Evolutionary conservation across 2,797 vertebrate genomes (phyloP), one percentile per base, ranked within the genome.

Genomic region (Mycteria americana): DNA sequence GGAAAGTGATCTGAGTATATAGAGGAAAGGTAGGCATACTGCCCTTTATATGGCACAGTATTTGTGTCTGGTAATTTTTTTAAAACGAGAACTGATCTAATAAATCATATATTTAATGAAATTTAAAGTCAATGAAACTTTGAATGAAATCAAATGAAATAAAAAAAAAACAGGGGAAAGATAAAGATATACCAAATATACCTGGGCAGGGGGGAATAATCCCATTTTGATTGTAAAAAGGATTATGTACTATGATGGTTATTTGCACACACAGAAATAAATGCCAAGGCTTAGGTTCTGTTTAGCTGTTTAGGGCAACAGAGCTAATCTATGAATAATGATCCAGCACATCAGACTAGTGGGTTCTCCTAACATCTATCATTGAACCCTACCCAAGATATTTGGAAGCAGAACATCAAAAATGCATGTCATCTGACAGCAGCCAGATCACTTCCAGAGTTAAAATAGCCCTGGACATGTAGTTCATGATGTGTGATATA

Each of bases 401-500:
- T 88, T 68, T 95, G 92, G 84, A 96, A 93, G 85, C 82, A 95
- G 91, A 73, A 81, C 65, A 95, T 89, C 15, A 94, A 95, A 96
- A 95, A 96, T 91, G 82, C 88, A 67, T 92, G 92, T 92, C 95
- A 97, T 96, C 89, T 97, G 95, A 30, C 91, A 90, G 92, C 82
- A 96, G 92, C 76, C 79, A 94, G 95, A 73, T 96, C 87, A 51
- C 54, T 79, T 56, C 33, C 94, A 88, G 92, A 76, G 84, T 53
- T 95, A 96, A 96, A 95, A 96, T 95, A 96, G 95, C 95, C 88
- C 79, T 94, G 95, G 92, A 91, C 94, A 48, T 57, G 95, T 74
- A 85, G 95, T 68, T 60, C 65, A 43, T 76, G 93, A 37, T 94
- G 96, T 70, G 90, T 89, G 94, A 79, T 41, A 46, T 73, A 33